phyloP scores from a whole-genome alignment of 2,113 vertebrate species.

The Ondatra zibethicus region DNA sequence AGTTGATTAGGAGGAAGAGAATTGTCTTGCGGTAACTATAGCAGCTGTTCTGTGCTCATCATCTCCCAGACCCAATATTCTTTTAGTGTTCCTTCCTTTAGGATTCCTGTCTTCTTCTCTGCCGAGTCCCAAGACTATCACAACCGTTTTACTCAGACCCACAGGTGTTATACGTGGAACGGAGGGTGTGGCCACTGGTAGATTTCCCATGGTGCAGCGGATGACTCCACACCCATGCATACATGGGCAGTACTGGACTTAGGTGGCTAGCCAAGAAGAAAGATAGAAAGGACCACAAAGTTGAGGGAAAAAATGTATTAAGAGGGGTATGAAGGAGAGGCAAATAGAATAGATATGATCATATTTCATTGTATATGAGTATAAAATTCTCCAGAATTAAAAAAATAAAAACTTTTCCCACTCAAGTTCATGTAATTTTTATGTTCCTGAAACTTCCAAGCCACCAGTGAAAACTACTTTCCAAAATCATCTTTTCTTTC shows the following conservation, averaged over 20 bases:
- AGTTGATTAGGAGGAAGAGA: background rate
- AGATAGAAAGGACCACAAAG: background rate
- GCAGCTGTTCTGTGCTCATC: background rate
- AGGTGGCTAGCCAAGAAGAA: background rate
- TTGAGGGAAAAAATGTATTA: background rate
- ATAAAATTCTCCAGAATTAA: background rate
- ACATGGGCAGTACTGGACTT: background rate
- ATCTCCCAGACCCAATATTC: background rate
- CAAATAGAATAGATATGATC: background rate
- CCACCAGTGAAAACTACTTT: background rate
- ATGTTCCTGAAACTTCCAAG: background rate
- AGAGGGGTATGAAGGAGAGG: background rate
- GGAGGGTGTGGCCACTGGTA: background rate
- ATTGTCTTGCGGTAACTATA: background rate
- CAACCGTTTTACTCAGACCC: background rate
- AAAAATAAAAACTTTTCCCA: background rate
- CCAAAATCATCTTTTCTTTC: background rate
- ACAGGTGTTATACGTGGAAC: too few species aligned
- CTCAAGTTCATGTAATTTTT: background rate
- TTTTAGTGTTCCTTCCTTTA: background rate
- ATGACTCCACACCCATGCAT: background rate
- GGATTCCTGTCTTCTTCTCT: background rate
- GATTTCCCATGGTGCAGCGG: background rate
- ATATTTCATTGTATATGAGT: background rate
- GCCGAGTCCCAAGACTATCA: background rate